phyloP scores from a whole-genome alignment of 37 sponge, comb jelly and placozoan species.

The Sycon ciliatum region DNA sequence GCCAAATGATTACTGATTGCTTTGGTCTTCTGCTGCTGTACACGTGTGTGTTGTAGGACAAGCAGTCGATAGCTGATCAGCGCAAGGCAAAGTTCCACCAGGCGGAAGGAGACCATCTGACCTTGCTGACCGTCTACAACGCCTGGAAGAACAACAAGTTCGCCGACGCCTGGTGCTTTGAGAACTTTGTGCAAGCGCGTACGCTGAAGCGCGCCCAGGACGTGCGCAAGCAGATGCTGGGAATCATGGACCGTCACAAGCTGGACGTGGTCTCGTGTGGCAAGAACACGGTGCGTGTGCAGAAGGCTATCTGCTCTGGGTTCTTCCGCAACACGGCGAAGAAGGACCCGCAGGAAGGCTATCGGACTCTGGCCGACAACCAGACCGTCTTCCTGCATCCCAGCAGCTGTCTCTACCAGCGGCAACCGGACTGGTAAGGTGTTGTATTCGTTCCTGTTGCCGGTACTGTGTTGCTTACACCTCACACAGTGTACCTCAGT shows the following conservation, averaged over 20 bases:
- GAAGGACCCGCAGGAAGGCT: constrained; percentile 96
- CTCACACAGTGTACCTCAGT: too few species aligned
- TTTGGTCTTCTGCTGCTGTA: background rate
- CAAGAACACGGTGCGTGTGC: constrained; percentile 70
- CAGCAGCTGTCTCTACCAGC: constrained; percentile 83
- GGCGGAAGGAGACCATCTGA: constrained; percentile 95
- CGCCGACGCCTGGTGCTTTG: constrained; percentile 89
- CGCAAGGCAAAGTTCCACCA: constrained; percentile 90
- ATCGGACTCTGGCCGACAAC: constrained; percentile 85
- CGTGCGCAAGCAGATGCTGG: constrained; percentile 91
- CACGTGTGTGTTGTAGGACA: constrained; percentile 52
- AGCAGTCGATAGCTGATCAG: constrained; percentile 92
- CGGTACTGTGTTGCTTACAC: too few species aligned
- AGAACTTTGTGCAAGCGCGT: constrained; percentile 93
- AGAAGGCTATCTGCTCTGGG: constrained; percentile 89
- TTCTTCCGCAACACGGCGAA: constrained; percentile 92
- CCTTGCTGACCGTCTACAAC: constrained; percentile 90
- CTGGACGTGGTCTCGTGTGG: constrained; percentile 90
- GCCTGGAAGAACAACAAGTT: constrained; percentile 98
- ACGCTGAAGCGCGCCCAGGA: constrained; percentile 79
- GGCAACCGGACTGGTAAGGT: constrained; percentile 92
- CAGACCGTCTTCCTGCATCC: constrained; percentile 93
- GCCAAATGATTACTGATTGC: background rate
- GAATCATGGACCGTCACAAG: constrained; percentile 98
- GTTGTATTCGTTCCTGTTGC: too few species aligned